Evolutionary conservation across 23 tunicate species (phyloP), one percentile per base, ranked within the genome.

Genomic region (Ciona savignyi): DNA sequence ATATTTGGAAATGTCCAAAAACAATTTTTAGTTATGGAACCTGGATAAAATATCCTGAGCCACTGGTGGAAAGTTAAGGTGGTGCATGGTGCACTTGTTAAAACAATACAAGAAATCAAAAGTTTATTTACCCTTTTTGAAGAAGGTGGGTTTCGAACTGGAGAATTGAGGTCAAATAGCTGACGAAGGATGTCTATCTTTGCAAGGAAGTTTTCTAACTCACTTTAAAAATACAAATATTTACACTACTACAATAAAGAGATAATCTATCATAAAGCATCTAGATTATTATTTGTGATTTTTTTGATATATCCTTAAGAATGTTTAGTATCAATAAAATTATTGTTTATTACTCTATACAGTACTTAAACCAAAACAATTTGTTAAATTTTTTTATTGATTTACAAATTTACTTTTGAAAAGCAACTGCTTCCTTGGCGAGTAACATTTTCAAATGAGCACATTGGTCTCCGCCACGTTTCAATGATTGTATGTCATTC

Each of bases 341-440:
- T 49, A 49, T 49, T 49, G 20, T 49, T 49, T 49, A 49, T 49
- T 49, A 49, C 61, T 20, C 15, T 49, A 49, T 11, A 11, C 15
- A 49, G 20, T 11, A 49, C 20, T 11, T 49, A 49, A 20, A 15
- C 61, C 15, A 20, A 11, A 11, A n/a, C n/a, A n/a, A n/a, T n/a
- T n/a, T n/a, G n/a, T n/a, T n/a, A n/a, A n/a, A n/a, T n/a, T n/a
- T n/a, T 49, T 11, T 63, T 9, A 63, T 63, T 63, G 6, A 63
- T 63, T 63, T n/a, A 63, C 26, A 63, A 63, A 63, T n/a, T 25
- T 61, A 91, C 97, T 75, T 80, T 75, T 91, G 83, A 65, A 91
- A 91, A 9, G 80, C 62, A 0, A 81, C 91, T 0, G 97, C 97
- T 77, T 91, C 90, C 72, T 80, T 84, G 0, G 90, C 90, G 11